phyloP scores from a whole-genome alignment of 1,140 invertebrate species.

The Centruroides sculpturatus region DNA sequence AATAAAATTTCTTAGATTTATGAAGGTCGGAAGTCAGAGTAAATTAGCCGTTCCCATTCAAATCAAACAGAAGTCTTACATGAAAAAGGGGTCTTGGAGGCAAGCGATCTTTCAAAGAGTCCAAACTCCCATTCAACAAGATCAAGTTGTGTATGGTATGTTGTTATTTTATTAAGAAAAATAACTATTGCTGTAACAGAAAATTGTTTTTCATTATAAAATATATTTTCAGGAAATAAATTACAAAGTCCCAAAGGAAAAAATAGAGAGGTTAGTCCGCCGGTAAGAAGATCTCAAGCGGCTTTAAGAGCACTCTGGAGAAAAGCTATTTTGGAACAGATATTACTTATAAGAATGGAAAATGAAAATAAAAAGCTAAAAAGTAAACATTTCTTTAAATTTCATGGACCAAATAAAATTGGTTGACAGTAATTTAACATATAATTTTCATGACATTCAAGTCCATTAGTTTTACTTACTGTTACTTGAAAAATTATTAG shows the following conservation, averaged over 20 bases:
- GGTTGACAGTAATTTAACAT: no score
- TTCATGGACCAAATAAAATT: no score
- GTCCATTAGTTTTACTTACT: no score
- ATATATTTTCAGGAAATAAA: no score
- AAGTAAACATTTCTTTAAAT: slow-evolving; percentile 33
- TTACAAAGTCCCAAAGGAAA: no score
- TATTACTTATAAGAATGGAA: slow-evolving; percentile 83
- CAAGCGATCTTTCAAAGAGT: slow-evolving; percentile 80
- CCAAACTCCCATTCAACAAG: slow-evolving; percentile 38
- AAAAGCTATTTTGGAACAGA: slow-evolving; percentile 80
- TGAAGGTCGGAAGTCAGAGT: slow-evolving; percentile 61
- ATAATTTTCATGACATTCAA: no score
- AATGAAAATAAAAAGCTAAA: slow-evolving; percentile 73
- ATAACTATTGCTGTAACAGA: no score
- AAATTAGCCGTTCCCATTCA: slow-evolving; percentile 30
- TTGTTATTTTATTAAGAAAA: no score
- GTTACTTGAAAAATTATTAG: no score
- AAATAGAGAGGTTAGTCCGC: no score
- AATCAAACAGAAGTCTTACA: slow-evolving; percentile 26
- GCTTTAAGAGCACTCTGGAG: slow-evolving; percentile 76
- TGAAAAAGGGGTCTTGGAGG: slow-evolving; percentile 54
- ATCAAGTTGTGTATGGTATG: no score
- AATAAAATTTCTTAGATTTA: slow-evolving; percentile 40
- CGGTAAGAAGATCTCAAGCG: slow-evolving; percentile 22
- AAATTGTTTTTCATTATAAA: no score